Percentiles rank a stretch among this genome's conserved stretches.
These are phyloP conservation scores for Struthidea cinerea DNA, from an alignment of 2,113 vertebrate genomes.

Conservation along the genomic window DNA sequence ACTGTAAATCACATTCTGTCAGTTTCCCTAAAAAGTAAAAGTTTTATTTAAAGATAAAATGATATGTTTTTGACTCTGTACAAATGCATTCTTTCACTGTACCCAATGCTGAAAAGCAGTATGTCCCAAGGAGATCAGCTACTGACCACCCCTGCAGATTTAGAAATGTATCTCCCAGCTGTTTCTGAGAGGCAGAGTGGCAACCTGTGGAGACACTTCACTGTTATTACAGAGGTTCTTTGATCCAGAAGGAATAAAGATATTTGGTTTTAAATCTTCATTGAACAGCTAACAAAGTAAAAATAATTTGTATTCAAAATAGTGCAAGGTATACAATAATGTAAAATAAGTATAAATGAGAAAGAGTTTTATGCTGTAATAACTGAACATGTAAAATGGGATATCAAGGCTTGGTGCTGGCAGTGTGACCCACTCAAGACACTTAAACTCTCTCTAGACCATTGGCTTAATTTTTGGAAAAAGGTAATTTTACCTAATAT, in stretches of 20 bases:
- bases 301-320: background rate
- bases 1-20: background rate
- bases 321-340: background rate
- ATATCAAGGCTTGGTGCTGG: background rate
- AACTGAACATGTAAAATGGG: background rate
- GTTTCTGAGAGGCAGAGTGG: background rate
- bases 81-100: background rate
- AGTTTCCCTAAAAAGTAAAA: background rate
- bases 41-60: background rate
- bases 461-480: background rate
- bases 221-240: background rate
- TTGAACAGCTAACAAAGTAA: background rate
- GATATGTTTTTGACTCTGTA: background rate
- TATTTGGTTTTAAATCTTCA: background rate
- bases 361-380: background rate
- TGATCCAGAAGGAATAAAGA: background rate
- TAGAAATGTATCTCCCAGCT: slow-evolving; percentile 31
- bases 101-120: background rate
- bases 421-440: background rate
- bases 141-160: background rate
- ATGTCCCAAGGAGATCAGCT: background rate
- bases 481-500: background rate
- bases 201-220: background rate
- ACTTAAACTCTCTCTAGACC: background rate
- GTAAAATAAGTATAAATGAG: background rate